Base-by-base conservation (phyloP, 1,140 invertebrate genomes). In the Chionoecetes opilio region DNA sequence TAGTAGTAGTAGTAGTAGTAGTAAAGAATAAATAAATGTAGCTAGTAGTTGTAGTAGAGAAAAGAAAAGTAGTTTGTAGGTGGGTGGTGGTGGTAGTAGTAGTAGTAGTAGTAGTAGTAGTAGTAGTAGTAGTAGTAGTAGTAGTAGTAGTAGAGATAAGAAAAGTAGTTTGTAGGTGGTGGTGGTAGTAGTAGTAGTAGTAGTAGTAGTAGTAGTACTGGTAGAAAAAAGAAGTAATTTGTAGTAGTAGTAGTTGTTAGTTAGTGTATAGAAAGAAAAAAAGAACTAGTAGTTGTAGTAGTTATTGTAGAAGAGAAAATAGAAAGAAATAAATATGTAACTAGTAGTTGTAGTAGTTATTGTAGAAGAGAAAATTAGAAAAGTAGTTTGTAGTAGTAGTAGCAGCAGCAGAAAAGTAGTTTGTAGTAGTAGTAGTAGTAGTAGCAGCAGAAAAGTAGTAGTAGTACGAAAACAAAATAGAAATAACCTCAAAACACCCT, bases 1-100 rank as follows among this genome's bases (percentile, higher is more conserved):
- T 75, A n/a, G n/a, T 75, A 75, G 63, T 75, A 75, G 63, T 75
- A 75, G 63, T 75, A 75, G 63, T 75, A 75, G 63, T 75, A 75
- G 63, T 75, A n/a, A 53, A 11, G 21, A 53, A 9, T 17, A 53
- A 0, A 11, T 53, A 9, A 53, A 9, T 53, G 8, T 9, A 14
- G 8, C 11, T 53, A n/a, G 0, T 75, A n/a, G n/a, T 75, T 6
- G 8, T 75, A n/a, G n/a, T 75, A n/a, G 21, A 53, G 9, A 9
- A 53, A 0, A 11, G 11, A 9, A 53, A 9, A 14, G 8, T 9
- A 14, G 8, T 9, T 53, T 6, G 0, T 75, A n/a, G n/a, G 26
- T 6, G 8, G 21, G n/a, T 75, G 8, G 63, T 75, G 8, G 63
- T 75, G 8, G 63, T 75, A 75, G 63, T n/a, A 75, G 63, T n/a